Evolutionary conservation across 2,113 vertebrate species (phyloP), one percentile per base, ranked within the genome.

Genomic region (Phycodurus eques): DNA sequence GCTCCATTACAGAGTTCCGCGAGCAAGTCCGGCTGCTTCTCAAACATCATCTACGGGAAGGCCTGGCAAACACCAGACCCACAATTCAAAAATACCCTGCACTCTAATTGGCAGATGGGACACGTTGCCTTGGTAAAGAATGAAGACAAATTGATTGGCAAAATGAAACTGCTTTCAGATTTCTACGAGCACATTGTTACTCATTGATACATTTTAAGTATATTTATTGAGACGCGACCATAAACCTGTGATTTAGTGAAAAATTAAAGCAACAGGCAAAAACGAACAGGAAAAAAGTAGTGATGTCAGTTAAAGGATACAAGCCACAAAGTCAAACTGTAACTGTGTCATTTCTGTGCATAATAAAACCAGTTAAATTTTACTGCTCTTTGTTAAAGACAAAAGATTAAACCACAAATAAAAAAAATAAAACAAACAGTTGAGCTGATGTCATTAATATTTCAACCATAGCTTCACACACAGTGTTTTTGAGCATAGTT

Each of bases 1-100:
- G 88, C 90, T 93, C 92, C 93, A 94, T 94, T 94, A 94, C 90
- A 84, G 82, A 89, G 87, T 89, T 85, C 88, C 85, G 89, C 80
- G 80, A 81, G 88, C 86, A 82, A 87, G 86, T 83, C 81, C 14
- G 56, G 70, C 75, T 73, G 78, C 81, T 80, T 84, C 87, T 83
- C 79, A 81, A 87, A 90, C 87, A 89, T 90, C 90, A 92, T 93
- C 89, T 88, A 85, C 83, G 85, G 89, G 87, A 85, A 86, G 79
- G 70, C 73, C 79, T 68, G 57, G 78, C 83, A 82, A 87, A 88
- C 66, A 65, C 74, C 77, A 88, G 85, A 82, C 80, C 76, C 88
- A 91, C 89, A 87, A 87, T 77, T 93, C 90, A 92, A 89, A 92
- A 87, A 86, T 86, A 79, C 74, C 81, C 81, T 15, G 79, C 79